These are phyloP conservation scores for Porites lutea DNA, from an alignment of 64 coral and sea anemone species.

Conservation along the genomic window DNA sequence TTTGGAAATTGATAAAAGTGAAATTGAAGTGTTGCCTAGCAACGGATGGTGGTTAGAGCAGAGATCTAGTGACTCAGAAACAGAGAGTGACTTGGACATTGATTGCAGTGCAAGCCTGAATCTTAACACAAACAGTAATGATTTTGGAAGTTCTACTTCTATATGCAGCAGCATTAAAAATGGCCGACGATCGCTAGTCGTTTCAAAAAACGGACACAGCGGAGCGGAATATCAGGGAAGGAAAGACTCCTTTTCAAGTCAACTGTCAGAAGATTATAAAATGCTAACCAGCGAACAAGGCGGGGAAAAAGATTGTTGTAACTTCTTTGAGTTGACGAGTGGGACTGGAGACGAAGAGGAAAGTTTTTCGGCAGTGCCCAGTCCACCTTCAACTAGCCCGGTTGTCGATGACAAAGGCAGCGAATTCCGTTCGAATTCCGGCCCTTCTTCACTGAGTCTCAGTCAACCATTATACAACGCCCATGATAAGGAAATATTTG, in stretches of 20 bases:
- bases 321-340: conserved; percentile 16
- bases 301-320: neutral
- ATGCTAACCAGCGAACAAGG: neutral
- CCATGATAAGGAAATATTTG: neutral
- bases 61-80: conserved; percentile 6
- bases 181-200: neutral
- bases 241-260: neutral
- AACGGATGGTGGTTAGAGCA: conserved; percentile 29
- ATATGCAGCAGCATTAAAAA: neutral
- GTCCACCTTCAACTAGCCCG: neutral
- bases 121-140: neutral
- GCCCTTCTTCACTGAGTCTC: neutral
- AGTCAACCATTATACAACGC: neutral
- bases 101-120: neutral
- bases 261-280: neutral
- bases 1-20: neutral
- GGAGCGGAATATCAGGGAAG: neutral
- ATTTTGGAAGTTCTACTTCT: neutral
- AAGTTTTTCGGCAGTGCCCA: neutral
- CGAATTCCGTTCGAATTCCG: neutral
- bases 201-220: neutral
- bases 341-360: neutral
- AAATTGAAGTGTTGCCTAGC: conserved; percentile 15
- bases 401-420: neutral
- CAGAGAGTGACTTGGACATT: neutral